A percentile compares a stretch with the other conserved stretches of the same genome.
Conservation (phyloP, 2,888 invertebrate genomes). For the Himalopsyche tibetana region DNA sequence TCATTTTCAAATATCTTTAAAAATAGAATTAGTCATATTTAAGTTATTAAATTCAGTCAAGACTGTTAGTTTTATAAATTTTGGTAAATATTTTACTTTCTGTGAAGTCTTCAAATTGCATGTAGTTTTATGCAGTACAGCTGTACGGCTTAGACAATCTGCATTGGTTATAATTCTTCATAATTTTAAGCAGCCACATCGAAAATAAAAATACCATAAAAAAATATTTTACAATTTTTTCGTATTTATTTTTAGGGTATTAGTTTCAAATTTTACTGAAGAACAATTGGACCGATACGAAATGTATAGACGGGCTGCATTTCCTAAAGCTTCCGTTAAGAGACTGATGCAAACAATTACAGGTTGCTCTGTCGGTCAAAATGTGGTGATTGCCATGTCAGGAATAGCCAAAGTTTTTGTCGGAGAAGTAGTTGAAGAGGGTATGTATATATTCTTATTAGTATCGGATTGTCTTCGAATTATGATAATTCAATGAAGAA, state of each 20-base stretch:
- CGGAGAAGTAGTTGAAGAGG: constrained; percentile 99
- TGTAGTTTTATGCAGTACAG: no score
- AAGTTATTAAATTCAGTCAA: no score
- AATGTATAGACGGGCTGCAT: constrained; percentile 97
- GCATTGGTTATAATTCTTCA: no score
- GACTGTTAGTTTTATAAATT: no score
- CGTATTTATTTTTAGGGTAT: constrained; percentile 81
- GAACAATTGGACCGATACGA: constrained; percentile 99
- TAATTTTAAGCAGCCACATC: not conserved
- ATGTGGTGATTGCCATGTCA: constrained; percentile 99
- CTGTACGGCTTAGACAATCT: no score
- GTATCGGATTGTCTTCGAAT: not conserved
- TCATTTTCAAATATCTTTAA: not conserved
- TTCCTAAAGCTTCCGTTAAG: constrained; percentile 98
- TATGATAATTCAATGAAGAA: no score
- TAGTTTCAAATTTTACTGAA: constrained; percentile 99
- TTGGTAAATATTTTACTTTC: no score
- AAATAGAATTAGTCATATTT: no score
- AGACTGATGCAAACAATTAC: constrained; percentile 98
- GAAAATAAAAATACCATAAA: not conserved
- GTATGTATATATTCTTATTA: constrained; percentile 73
- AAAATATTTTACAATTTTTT: not conserved
- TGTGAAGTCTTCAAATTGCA: no score
- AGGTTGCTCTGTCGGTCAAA: constrained; percentile 97
- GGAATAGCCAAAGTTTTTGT: constrained; percentile 99